Evolutionary conservation across 2,888 invertebrate genomes (phyloP), one percentile per base, ranked within the genome.

Genomic region (Desoria tigrina): DNA sequence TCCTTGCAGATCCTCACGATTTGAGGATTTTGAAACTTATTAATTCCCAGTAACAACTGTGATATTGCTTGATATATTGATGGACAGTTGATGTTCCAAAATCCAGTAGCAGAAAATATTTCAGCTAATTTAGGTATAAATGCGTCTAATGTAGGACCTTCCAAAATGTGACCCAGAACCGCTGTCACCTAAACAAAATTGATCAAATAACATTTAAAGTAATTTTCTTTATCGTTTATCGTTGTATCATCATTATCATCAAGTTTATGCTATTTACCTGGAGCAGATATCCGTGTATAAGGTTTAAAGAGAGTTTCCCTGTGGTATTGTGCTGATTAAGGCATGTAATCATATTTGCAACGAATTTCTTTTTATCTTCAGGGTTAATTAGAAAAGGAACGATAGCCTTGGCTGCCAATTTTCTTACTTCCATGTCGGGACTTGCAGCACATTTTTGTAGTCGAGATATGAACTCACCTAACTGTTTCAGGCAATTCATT

Each of bases 361-460:
- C 45, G 2, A 71, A 53, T 26, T 63, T 37, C 26, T 54, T 21
- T 26, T 70, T 65, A 6, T 74, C 67, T 18, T 62, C 63, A 14
- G 73, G 68, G 1, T 66, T 63, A 32, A 62, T 55, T 1, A 76
- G 54, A 54, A 76, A 74, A 24, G 76, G 74, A 7, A 74, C 27
- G 1, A 76, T 37, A 1, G 76, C 71, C 57, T 65, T 68, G 1
- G 79, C 77, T 42, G 76, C 27, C 69, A 92, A 83, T 76, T 86
- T 84, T 42, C 93, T 83, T 0, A 88, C 89, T 79, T 87, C 85
- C 77, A 86, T 84, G 69, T 87, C 86, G 14, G 85, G 82, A 79
- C 88, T 87, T 51, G 81, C 80, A 1, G 87, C 86, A 78, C 90
- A 90, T 27, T 82, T 78, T 28, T 82, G 82, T 63, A 90, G 85